Evolutionary conservation across 2,797 vertebrate genomes (phyloP).

Genomic region (Melopsittacus undulatus): DNA sequence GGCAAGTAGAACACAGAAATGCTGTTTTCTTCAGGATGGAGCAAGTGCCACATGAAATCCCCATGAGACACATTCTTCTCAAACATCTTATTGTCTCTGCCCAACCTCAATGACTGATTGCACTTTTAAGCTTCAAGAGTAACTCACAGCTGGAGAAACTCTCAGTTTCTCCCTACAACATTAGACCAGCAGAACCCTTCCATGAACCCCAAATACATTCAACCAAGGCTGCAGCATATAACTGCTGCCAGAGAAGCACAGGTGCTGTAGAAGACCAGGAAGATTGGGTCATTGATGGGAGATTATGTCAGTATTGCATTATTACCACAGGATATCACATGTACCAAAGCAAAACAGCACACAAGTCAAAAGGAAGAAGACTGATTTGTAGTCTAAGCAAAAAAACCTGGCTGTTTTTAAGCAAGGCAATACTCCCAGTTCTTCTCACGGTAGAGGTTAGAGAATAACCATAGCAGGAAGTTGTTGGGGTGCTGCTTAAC

Average conservation of each 20-base stretch:
- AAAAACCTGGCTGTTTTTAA: not conserved
- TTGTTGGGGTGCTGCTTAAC: not conserved
- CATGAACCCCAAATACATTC: not conserved
- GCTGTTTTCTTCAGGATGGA: not conserved
- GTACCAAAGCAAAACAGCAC: not conserved
- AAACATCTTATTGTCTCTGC: not conserved
- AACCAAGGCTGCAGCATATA: not conserved
- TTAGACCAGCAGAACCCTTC: not conserved
- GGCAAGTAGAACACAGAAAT: not conserved
- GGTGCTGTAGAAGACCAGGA: not conserved
- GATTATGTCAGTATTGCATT: not conserved
- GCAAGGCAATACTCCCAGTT: not conserved
- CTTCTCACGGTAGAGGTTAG: not conserved
- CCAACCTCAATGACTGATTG: not conserved
- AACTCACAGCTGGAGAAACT: not conserved
- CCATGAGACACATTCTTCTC: not conserved
- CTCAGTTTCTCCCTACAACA: not conserved
- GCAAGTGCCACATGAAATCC: not conserved
- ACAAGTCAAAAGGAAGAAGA: not conserved
- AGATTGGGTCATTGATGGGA: not conserved
- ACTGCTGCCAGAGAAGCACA: not conserved
- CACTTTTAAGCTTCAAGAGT: not conserved
- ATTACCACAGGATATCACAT: not conserved
- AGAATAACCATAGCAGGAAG: not conserved
- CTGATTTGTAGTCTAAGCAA: not conserved